Evolutionary conservation across 2,888 invertebrate genomes (phyloP).

Genomic region (Sympetrum striolatum): DNA sequence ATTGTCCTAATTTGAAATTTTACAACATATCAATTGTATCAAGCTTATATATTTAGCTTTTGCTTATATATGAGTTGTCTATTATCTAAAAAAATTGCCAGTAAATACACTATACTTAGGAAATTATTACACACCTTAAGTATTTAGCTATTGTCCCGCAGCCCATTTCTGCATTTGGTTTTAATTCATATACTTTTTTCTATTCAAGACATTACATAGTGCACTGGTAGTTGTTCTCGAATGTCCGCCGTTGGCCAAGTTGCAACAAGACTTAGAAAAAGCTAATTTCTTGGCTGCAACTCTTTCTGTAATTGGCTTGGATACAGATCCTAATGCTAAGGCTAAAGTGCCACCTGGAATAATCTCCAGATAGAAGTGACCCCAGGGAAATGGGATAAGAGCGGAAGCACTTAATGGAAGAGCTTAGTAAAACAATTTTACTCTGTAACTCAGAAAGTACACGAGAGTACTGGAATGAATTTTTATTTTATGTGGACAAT

Average conservation of each 20-base stretch:
- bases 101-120: no score
- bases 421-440: neutral
- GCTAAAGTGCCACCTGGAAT: neutral
- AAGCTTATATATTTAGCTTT: no score
- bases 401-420: neutral
- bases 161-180: no score
- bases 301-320: slow-evolving; percentile 56
- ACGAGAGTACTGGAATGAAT: neutral
- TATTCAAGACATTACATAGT: slow-evolving; percentile 60
- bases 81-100: no score
- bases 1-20: no score
- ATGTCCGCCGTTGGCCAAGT: slow-evolving; percentile 65
- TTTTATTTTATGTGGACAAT: neutral
- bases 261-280: slow-evolving; percentile 66
- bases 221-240: slow-evolving; percentile 62
- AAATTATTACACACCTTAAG: neutral
- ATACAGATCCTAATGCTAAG: slow-evolving; percentile 59
- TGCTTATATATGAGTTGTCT: no score
- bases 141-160: neutral
- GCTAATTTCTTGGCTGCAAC: slow-evolving; percentile 63
- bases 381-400: neutral
- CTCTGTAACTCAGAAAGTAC: neutral
- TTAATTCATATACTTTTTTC: no score
- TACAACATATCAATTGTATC: no score
- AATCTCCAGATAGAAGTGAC: neutral